Percentiles rank a stretch among this genome's conserved stretches.
These are phyloP conservation scores for Myopa testacea DNA, from an alignment of 2,888 invertebrate genomes.

Conservation along the genomic window DNA sequence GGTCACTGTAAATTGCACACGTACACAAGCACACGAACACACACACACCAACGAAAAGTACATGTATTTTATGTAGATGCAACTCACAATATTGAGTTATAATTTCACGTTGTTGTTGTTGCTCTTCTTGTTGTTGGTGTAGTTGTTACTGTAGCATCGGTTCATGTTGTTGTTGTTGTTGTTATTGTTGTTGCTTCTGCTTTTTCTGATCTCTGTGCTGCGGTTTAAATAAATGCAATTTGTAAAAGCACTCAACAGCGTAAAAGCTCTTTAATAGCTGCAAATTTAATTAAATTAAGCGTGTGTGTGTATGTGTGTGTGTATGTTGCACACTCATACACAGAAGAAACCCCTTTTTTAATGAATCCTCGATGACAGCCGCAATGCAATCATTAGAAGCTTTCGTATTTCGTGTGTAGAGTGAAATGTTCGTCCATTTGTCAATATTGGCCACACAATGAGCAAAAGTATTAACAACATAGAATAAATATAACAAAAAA, in stretches of 20 bases:
- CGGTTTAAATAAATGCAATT: conserved; percentile 50
- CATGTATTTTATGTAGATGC: too few species aligned
- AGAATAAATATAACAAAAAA: neutral
- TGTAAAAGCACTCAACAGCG: conserved; percentile 51
- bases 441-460: too few species aligned
- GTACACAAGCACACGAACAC: neutral
- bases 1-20: neutral
- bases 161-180: conserved; percentile 10
- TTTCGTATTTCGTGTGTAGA: neutral
- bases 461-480: neutral
- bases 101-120: too few species aligned
- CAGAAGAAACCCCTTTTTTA: conserved; percentile 24
- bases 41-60: neutral
- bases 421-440: neutral
- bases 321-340: neutral
- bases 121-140: too few species aligned
- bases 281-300: conserved; percentile 49
- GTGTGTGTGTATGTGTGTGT: conserved; percentile 5
- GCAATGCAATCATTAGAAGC: conserved; percentile 30
- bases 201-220: conserved; percentile 27
- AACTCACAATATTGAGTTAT: too few species aligned
- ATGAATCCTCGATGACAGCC: conserved; percentile 35
- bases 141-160: neutral
- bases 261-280: conserved; percentile 51
- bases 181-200: conserved; percentile 26